These are phyloP conservation scores for Ginglymostoma cirratum DNA, from an alignment of 2,113 vertebrate genomes.

Conservation along the genomic window DNA sequence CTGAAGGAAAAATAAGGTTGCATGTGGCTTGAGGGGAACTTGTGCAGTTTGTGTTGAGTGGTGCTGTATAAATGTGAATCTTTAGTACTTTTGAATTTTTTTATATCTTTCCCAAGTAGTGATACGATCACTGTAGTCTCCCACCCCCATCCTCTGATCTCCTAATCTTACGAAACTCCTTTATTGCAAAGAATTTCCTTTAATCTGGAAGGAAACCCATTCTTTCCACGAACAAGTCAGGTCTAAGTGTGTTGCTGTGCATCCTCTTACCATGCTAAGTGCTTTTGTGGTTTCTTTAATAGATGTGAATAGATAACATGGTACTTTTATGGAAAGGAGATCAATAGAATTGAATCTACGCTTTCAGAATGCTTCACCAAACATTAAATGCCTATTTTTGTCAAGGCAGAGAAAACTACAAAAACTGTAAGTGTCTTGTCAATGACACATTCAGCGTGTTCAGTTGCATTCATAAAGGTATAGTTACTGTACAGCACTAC, in stretches of 20 bases:
- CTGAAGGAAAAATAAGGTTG: too few species aligned
- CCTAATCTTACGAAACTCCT: neutral
- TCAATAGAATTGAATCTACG: too few species aligned
- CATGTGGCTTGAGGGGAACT: too few species aligned
- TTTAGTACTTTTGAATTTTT: neutral
- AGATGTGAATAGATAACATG: neutral
- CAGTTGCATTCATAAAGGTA: too few species aligned
- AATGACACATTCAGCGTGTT: too few species aligned
- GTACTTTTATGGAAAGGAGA: neutral
- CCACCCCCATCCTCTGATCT: neutral
- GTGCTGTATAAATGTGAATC: neutral
- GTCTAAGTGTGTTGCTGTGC: neutral
- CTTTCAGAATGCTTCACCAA: too few species aligned
- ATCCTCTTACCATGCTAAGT: neutral
- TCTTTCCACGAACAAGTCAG: neutral
- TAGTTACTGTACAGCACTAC: too few species aligned
- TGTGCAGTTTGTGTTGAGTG: too few species aligned
- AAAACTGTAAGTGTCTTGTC: too few species aligned
- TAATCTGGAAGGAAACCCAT: neutral
- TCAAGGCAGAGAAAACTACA: too few species aligned
- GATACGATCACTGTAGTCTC: neutral
- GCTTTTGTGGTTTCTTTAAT: neutral
- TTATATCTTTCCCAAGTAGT: neutral
- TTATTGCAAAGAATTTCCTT: neutral
- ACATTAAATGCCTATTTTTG: too few species aligned